These are phyloP conservation scores for Callaeas wilsoni DNA, from an alignment of 2,113 vertebrate species.

Conservation along the genomic window DNA sequence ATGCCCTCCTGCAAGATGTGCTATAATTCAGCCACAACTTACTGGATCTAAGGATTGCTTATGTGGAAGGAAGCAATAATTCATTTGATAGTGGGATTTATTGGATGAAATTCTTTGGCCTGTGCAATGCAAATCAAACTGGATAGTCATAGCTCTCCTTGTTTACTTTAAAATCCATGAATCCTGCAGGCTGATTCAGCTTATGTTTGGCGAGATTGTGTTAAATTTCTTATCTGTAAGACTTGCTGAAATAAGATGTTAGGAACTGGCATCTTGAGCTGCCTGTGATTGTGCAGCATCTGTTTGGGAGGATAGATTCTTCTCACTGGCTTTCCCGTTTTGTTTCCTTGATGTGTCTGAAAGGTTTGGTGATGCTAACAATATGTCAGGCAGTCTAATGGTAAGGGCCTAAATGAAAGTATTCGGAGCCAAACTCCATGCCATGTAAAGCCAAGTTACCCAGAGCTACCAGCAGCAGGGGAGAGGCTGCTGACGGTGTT, in stretches of 20 bases:
- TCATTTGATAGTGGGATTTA: not conserved
- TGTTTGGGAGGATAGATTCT: not conserved
- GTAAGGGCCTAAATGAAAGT: not conserved
- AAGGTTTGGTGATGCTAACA: not conserved
- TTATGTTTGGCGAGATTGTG: not conserved
- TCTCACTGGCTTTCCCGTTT: not conserved
- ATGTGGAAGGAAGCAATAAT: constrained; percentile 3
- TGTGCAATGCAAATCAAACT: constrained; percentile 6
- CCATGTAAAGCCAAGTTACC: not conserved
- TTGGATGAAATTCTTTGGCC: not conserved
- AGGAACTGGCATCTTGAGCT: not conserved
- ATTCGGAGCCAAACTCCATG: not conserved
- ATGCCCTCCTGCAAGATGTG: constrained; percentile 8
- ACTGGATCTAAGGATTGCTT: constrained; percentile 28
- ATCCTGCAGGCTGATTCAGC: not conserved
- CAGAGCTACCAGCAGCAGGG: not conserved
- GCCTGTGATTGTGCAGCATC: not conserved
- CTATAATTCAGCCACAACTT: constrained; percentile 25
- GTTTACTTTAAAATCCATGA: not conserved
- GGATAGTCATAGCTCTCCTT: not conserved
- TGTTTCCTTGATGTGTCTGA: not conserved
- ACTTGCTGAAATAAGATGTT: not conserved
- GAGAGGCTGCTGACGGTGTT: not conserved
- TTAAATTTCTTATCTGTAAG: not conserved
- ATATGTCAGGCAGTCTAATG: not conserved